Conservation (phyloP, 2,113 vertebrate genomes). For the Gymnarchus niloticus region DNA sequence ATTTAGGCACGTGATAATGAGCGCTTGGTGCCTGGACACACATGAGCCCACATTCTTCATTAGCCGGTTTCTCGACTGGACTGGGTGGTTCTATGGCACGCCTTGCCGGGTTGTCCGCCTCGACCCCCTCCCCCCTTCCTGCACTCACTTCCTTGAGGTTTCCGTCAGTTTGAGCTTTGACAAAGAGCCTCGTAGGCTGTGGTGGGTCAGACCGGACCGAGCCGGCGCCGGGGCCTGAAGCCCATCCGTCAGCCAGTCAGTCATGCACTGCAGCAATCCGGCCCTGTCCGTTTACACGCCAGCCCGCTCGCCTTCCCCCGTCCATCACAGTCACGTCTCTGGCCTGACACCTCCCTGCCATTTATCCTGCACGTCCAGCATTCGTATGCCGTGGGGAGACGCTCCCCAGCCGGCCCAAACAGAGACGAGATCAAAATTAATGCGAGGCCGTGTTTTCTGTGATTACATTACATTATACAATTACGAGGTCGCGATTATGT, state of each 20-base stretch:
- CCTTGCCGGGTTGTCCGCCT: neutral
- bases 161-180: constrained; percentile 46
- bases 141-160: constrained; percentile 43
- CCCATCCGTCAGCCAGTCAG: constrained; percentile 46
- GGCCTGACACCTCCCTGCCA: constrained; percentile 40
- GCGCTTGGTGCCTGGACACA: neutral
- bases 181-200: constrained; percentile 31
- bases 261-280: constrained; percentile 37
- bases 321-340: constrained; percentile 39
- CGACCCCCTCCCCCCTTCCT: constrained; percentile 29
- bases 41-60: neutral
- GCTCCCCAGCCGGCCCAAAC: neutral
- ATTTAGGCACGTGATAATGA: neutral
- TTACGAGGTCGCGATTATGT: neutral
- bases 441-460: neutral
- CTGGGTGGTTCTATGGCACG: neutral
- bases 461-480: constrained; percentile 16
- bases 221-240: constrained; percentile 42
- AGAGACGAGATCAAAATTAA: constrained; percentile 5
- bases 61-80: neutral
- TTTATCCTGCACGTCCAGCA: constrained; percentile 38
- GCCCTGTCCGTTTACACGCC: constrained; percentile 35
- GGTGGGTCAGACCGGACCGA: neutral
- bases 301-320: constrained; percentile 31
- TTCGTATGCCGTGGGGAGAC: neutral